Conservation (phyloP, 1,140 invertebrate genomes). For the Lordiphosa collinella region DNA sequence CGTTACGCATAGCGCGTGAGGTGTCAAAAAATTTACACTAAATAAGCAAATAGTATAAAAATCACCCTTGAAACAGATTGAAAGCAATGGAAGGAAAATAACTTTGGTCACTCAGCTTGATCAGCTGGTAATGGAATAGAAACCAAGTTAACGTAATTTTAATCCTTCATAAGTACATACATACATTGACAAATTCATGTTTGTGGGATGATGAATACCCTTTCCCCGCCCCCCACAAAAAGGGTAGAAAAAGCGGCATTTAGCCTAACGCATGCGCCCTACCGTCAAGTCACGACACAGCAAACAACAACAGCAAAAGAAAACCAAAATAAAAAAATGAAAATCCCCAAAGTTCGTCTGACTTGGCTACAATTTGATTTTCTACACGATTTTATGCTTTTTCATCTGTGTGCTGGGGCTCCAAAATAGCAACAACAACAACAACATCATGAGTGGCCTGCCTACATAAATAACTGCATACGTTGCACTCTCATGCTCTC, state of each 20-base stretch:
- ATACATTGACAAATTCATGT: too few species aligned
- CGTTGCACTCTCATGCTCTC: constrained; percentile 42
- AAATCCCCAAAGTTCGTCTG: constrained; percentile 30
- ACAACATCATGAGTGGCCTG: constrained; percentile 3
- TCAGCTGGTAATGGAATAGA: too few species aligned
- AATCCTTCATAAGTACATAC: too few species aligned
- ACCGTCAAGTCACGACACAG: constrained; percentile 53
- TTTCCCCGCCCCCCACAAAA: background rate
- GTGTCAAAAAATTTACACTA: too few species aligned
- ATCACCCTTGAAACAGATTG: too few species aligned
- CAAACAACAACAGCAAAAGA: constrained; percentile 20
- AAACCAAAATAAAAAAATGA: constrained; percentile 23
- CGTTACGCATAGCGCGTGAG: too few species aligned
- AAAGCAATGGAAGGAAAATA: too few species aligned
- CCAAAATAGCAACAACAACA: constrained; percentile 48
- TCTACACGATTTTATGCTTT: constrained; percentile 57
- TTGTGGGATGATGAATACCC: too few species aligned
- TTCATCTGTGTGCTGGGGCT: constrained; percentile 49
- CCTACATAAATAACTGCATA: constrained; percentile 65
- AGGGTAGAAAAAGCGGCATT: constrained; percentile 46
- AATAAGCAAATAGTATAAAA: too few species aligned
- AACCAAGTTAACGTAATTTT: too few species aligned
- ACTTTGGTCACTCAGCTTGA: too few species aligned
- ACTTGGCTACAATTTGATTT: constrained; percentile 65
- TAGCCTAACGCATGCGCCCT: constrained; percentile 60